These are phyloP conservation scores for Menidia beryllina DNA, from an alignment of 2,113 vertebrate genomes.

Conservation along the genomic window DNA sequence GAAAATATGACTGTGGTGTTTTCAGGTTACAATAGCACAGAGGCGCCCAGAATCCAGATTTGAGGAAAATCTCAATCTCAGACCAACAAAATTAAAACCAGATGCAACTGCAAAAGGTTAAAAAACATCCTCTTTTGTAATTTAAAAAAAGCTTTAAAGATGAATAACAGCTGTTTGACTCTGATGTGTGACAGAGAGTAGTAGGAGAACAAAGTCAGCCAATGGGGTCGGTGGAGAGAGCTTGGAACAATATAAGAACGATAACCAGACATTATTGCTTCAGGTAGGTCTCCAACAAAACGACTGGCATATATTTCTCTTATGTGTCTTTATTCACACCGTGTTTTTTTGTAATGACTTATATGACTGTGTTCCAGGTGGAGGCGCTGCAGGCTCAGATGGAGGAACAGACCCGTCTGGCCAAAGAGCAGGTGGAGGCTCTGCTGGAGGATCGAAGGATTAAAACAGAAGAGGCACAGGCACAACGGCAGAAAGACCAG, in stretches of 20 bases:
- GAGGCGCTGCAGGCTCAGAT: conserved; percentile 95
- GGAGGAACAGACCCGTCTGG: conserved; percentile 89
- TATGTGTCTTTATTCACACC: neutral
- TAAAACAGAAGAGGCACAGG: conserved; percentile 86
- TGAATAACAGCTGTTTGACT: neutral
- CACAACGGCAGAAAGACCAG: conserved; percentile 87
- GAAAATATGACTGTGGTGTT: neutral
- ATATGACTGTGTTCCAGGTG: conserved; percentile 81
- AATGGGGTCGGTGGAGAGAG: conserved; percentile 36
- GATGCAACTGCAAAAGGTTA: conserved; percentile 72
- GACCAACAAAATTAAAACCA: conserved; percentile 66
- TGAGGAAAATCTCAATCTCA: conserved; percentile 69
- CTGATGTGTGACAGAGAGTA: conserved; percentile 38
- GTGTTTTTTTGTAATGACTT: neutral
- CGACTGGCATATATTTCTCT: neutral
- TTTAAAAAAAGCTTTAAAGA: neutral
- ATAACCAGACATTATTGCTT: conserved; percentile 86
- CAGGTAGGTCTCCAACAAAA: conserved; percentile 83
- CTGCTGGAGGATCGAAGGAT: conserved; percentile 90
- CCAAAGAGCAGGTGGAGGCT: conserved; percentile 90
- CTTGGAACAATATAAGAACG: conserved; percentile 80
- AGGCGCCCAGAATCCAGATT: conserved; percentile 69
- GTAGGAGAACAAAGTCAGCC: conserved; percentile 46
- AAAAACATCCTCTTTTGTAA: neutral
- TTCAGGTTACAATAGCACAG: conserved; percentile 88